These are phyloP conservation scores for Candidula unifasciata DNA, from an alignment of 2,888 invertebrate species.

Conservation along the genomic window DNA sequence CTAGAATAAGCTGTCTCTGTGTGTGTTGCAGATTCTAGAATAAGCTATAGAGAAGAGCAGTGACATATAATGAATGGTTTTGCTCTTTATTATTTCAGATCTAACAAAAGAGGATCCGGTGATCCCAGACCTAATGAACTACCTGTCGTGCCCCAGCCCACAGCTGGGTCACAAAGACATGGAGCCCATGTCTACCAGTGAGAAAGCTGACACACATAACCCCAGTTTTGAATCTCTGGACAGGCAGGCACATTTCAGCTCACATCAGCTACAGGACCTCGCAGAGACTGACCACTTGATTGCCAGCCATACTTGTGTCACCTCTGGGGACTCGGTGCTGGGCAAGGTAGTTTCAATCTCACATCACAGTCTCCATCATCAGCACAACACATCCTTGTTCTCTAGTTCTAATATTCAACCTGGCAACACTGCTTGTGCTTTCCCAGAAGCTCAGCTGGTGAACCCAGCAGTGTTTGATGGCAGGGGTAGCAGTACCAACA, in stretches of 20 bases:
- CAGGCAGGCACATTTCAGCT: not conserved
- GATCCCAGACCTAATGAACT: conserved; percentile 43
- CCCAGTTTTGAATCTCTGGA: not conserved
- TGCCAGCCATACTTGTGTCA: not conserved
- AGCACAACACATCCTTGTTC: not conserved
- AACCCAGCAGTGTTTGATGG: not conserved
- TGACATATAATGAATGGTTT: not conserved
- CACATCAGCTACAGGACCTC: not conserved
- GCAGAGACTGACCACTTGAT: not conserved
- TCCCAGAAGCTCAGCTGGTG: conserved; percentile 4
- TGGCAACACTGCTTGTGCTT: not conserved
- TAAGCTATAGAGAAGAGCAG: too few relatives aligned
- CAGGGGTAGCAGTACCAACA: not conserved
- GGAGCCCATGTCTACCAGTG: conserved; percentile 31
- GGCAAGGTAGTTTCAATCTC: not conserved
- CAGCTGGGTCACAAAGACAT: conserved; percentile 1
- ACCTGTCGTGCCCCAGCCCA: conserved; percentile 26
- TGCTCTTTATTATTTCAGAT: conserved; percentile 31
- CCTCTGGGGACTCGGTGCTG: not conserved
- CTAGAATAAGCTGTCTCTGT: too few relatives aligned
- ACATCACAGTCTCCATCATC: conserved; percentile 18
- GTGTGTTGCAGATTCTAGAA: too few relatives aligned
- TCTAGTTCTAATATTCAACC: not conserved
- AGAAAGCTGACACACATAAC: conserved; percentile 22
- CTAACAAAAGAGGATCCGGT: conserved; percentile 25